Evolutionary conservation across 2,888 invertebrate species (phyloP).

Genomic region (Acrobasis repandana): DNA sequence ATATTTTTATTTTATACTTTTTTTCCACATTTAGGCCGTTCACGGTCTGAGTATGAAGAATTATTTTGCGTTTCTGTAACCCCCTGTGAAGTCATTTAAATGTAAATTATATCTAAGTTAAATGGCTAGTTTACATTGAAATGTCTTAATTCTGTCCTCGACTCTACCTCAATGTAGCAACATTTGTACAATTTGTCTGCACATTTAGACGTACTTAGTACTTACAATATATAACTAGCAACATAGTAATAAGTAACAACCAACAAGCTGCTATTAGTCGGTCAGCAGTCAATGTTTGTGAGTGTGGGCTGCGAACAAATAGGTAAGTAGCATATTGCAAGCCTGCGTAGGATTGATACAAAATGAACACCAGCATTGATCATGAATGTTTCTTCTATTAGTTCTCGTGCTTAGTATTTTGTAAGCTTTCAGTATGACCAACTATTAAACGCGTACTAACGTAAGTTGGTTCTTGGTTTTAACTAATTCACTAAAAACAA

Average conservation of each 20-base stretch:
- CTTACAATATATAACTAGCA: not conserved
- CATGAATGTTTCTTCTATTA: no score
- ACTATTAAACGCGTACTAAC: no score
- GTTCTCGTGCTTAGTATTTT: no score
- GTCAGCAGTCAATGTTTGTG: slow-evolving; percentile 2
- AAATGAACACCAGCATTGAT: slow-evolving; percentile 4
- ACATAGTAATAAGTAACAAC: slow-evolving; percentile 5
- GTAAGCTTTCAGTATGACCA: no score
- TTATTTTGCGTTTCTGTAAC: no score
- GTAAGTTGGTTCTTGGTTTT: no score
- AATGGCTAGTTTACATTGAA: not conserved
- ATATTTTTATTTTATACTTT: no score
- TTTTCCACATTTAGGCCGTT: no score
- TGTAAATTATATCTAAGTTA: not conserved
- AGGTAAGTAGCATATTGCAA: slow-evolving; percentile 12
- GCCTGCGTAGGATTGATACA: slow-evolving; percentile 13
- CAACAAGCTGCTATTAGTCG: slow-evolving; percentile 3
- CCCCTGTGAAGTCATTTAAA: not conserved
- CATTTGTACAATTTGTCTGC: slow-evolving; percentile 8
- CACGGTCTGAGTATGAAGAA: no score
- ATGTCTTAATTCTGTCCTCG: not conserved
- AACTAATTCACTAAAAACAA: no score
- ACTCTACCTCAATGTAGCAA: not conserved
- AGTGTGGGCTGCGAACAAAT: slow-evolving; percentile 28
- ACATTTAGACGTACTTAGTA: slow-evolving; percentile 7